phyloP scores from a whole-genome alignment of 1,140 invertebrate species.

The Chymomyza costata region DNA sequence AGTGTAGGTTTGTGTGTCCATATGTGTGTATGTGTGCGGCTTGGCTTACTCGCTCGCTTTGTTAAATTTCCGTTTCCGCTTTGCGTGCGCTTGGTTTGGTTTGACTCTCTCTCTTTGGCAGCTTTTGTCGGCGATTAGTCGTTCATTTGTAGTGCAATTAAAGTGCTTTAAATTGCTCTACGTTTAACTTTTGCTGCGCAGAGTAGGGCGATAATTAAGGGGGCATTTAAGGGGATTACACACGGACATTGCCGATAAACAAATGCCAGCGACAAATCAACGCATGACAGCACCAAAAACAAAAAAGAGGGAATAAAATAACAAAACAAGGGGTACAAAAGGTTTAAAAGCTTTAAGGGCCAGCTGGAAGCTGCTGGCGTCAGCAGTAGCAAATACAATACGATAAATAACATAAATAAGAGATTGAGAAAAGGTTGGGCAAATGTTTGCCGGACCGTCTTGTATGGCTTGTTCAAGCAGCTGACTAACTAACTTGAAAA shows the following conservation, averaged over 20 bases:
- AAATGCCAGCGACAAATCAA: conserved; percentile 37
- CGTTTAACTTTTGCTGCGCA: conserved; percentile 56
- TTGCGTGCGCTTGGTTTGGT: conserved; percentile 26
- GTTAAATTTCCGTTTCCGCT: conserved; percentile 31
- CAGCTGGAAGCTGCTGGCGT: conserved; percentile 9
- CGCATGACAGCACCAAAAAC: conserved; percentile 4
- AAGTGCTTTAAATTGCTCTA: conserved; percentile 59
- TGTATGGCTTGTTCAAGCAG: conserved; percentile 57
- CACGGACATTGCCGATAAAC: conserved; percentile 31
- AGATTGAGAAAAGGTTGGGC: conserved; percentile 46
- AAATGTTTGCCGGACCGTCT: conserved; percentile 56
- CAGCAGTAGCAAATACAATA: conserved; percentile 35
- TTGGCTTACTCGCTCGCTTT: conserved; percentile 11
- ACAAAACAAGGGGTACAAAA: conserved; percentile 8
- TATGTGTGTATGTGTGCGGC: conserved; percentile 13
- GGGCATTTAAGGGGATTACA: conserved; percentile 51
- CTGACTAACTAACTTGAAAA: conserved; percentile 69
- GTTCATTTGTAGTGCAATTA: conserved; percentile 65
- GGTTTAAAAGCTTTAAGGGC: conserved; percentile 63
- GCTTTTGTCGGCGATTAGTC: conserved; percentile 37
- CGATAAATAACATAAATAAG: conserved; percentile 72
- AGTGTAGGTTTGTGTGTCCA: conserved; percentile 15
- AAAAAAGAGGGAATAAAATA: too few species aligned
- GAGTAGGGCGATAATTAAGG: conserved; percentile 48
- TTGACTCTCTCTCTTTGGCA: not conserved